Evolutionary conservation across 2,797 vertebrate species (phyloP).

Genomic region (Pantherophis alleghaniensis): DNA sequence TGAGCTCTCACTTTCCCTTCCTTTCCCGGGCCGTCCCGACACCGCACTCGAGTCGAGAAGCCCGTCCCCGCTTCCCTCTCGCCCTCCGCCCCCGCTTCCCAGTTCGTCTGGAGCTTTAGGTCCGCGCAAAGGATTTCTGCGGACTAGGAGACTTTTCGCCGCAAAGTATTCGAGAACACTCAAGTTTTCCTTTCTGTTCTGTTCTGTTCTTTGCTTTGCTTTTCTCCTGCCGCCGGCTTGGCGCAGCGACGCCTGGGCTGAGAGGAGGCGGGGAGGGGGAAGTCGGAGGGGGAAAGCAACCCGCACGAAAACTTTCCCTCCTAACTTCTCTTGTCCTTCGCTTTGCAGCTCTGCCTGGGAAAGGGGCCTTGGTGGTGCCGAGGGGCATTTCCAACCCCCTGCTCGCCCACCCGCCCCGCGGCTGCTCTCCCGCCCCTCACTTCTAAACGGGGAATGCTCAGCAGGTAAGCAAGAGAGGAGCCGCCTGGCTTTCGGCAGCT

Average conservation of each 20-base stretch:
- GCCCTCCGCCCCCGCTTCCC: background rate
- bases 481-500: background rate
- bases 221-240: no score
- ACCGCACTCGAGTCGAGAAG: background rate
- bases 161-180: background rate
- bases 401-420: background rate
- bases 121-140: background rate
- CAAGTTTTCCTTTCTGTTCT: background rate
- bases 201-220: no score
- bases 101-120: slow-evolving; percentile 27
- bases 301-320: background rate
- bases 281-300: background rate
- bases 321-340: background rate
- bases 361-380: background rate
- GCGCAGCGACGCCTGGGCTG: background rate
- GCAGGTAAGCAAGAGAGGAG: background rate
- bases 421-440: background rate
- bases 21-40: background rate
- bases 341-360: background rate
- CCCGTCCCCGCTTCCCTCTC: fast-evolving
- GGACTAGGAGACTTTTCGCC: background rate
- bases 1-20: slow-evolving; percentile 10
- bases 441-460: background rate
- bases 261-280: background rate
- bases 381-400: background rate